A percentile compares a stretch with the other conserved stretches of the same genome.
These are phyloP conservation scores for Drosophila pallidifrons DNA, from an alignment of 1,140 invertebrate genomes.

Conservation along the genomic window DNA sequence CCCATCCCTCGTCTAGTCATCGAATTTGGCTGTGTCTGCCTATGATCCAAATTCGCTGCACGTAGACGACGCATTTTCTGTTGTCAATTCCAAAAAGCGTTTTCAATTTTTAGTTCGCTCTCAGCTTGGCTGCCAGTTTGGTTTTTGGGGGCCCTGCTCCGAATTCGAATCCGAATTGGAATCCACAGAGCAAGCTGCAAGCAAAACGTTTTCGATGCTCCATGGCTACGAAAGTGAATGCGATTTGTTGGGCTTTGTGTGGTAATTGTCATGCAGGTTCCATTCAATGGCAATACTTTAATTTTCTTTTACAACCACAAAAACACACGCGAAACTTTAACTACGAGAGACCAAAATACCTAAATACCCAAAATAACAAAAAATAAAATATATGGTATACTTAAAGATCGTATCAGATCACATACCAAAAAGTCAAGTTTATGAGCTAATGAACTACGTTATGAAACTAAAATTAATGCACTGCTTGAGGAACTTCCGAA, in stretches of 20 bases:
- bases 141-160: constrained; percentile 13
- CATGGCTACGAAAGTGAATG: constrained; percentile 75
- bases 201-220: constrained; percentile 10
- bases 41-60: constrained; percentile 74
- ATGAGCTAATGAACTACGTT: not conserved
- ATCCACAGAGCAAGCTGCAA: not conserved
- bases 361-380: constrained; percentile 5
- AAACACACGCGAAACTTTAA: constrained; percentile 29
- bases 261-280: constrained; percentile 68
- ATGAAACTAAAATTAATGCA: not conserved
- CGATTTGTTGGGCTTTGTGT: constrained; percentile 47
- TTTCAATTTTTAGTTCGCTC: constrained; percentile 52
- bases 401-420: constrained; percentile 7
- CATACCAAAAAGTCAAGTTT: constrained; percentile 15
- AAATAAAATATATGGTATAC: not conserved
- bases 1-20: not conserved
- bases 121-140: not conserved
- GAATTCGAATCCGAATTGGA: constrained; percentile 14
- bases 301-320: constrained; percentile 64
- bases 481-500: not conserved
- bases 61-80: constrained; percentile 62
- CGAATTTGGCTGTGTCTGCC: constrained; percentile 38
- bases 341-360: constrained; percentile 9
- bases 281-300: constrained; percentile 62
- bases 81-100: constrained; percentile 42